Percentiles rank a stretch among this genome's conserved stretches.
Evolutionary conservation across 2,888 invertebrate species (phyloP).

Genomic region (Micropterix aruncella): DNA sequence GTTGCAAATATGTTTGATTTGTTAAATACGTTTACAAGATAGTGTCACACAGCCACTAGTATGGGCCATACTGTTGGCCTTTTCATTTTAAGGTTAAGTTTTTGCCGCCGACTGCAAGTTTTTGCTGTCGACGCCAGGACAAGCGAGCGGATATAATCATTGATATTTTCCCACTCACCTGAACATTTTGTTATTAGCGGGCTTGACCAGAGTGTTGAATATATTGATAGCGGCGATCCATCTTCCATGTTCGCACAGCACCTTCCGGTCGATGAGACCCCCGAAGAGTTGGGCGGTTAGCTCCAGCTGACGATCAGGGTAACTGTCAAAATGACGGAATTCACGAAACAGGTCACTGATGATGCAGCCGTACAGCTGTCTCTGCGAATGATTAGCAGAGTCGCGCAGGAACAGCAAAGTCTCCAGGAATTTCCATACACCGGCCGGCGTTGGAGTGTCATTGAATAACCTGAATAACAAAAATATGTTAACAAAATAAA

Average conservation of each 20-base stretch:
- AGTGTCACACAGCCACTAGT: no score
- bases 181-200: no score
- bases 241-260: conserved; percentile 56
- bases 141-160: no score
- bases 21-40: no score
- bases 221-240: conserved; percentile 73
- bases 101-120: no score
- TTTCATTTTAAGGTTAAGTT: no score
- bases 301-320: conserved; percentile 83
- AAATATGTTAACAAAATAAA: no score
- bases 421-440: conserved; percentile 78
- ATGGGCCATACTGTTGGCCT: no score
- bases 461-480: conserved; percentile 90
- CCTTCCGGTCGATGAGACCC: conserved; percentile 78
- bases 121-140: no score
- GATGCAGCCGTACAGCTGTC: conserved; percentile 80
- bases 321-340: conserved; percentile 85
- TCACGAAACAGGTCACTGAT: conserved; percentile 85
- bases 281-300: conserved; percentile 88
- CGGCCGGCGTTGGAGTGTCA: conserved; percentile 71
- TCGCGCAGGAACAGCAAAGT: conserved; percentile 81
- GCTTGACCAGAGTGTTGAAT: conserved; percentile 67
- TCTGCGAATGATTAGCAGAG: conserved; percentile 60
- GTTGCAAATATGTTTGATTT: no score
- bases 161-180: no score